Conservation (phyloP, 1,140 invertebrate species). For the Patella vulgata region DNA sequence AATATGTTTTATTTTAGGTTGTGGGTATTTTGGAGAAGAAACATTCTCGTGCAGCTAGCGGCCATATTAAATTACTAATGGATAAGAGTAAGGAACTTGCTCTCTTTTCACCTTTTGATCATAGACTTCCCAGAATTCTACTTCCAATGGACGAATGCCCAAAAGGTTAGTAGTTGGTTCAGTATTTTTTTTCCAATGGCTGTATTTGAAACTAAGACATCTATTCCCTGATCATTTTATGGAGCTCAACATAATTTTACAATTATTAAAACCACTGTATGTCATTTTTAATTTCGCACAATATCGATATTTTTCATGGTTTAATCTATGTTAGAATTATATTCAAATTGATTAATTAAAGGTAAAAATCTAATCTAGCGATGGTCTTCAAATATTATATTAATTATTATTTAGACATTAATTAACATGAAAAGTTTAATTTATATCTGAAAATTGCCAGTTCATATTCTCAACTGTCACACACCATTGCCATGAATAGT, state of each 20-base stretch:
- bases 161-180: slow-evolving; percentile 42
- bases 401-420: too few relatives aligned
- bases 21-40: slow-evolving; percentile 69
- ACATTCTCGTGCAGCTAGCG: slow-evolving; percentile 76
- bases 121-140: slow-evolving; percentile 76
- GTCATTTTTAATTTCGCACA: too few relatives aligned
- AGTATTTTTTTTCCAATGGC: slow-evolving; percentile 3
- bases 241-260: too few relatives aligned
- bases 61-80: slow-evolving; percentile 72
- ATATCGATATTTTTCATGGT: too few relatives aligned
- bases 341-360: too few relatives aligned
- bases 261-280: neutral
- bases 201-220: neutral
- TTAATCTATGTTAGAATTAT: too few relatives aligned
- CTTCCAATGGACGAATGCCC: slow-evolving; percentile 75
- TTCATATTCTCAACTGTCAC: too few relatives aligned
- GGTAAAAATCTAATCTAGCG: too few relatives aligned
- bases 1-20: slow-evolving; percentile 64
- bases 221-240: neutral
- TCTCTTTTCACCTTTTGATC: slow-evolving; percentile 79
- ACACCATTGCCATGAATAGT: too few relatives aligned
- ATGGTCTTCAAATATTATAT: too few relatives aligned
- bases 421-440: too few relatives aligned
- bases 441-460: too few relatives aligned
- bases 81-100: slow-evolving; percentile 71